Evolutionary conservation across 2,797 vertebrate species (phyloP).

Genomic region (Pipistrellus pygmaeus): DNA sequence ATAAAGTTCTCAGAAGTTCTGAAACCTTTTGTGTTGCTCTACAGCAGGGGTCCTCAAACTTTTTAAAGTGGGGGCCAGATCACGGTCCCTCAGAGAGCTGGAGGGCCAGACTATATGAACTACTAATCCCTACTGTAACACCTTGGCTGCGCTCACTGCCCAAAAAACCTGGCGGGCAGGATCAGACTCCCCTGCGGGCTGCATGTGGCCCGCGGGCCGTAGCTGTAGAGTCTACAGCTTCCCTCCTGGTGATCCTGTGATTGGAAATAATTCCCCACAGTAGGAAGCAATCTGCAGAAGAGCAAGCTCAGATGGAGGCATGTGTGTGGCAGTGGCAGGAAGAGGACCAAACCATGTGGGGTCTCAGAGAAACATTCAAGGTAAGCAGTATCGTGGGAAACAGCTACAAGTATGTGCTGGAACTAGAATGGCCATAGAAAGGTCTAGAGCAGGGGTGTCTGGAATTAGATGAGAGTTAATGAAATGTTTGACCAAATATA

Average conservation of each 20-base stretch:
- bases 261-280: slow-evolving; percentile 56
- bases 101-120: too few species aligned
- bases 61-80: too few species aligned
- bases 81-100: too few species aligned
- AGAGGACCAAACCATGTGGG: not conserved
- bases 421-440: not conserved
- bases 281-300: not conserved
- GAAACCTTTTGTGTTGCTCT: slow-evolving; percentile 55
- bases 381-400: not conserved
- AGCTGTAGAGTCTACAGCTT: too few species aligned
- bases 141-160: too few species aligned
- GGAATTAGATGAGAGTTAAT: too few species aligned
- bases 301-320: not conserved
- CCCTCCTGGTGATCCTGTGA: not conserved
- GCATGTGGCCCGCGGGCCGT: too few species aligned
- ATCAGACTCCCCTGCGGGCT: too few species aligned
- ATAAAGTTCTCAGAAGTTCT: slow-evolving; percentile 77
- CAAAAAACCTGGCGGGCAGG: too few species aligned
- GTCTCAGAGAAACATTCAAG: not conserved
- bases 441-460: not conserved
- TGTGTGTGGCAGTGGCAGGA: not conserved
- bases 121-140: too few species aligned
- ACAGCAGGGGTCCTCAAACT: too few species aligned
- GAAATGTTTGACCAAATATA: too few species aligned
- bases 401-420: not conserved